Percentiles rank a stretch among this genome's conserved stretches.
Conservation (phyloP, 2,113 vertebrate genomes). For the Gallinago media region DNA sequence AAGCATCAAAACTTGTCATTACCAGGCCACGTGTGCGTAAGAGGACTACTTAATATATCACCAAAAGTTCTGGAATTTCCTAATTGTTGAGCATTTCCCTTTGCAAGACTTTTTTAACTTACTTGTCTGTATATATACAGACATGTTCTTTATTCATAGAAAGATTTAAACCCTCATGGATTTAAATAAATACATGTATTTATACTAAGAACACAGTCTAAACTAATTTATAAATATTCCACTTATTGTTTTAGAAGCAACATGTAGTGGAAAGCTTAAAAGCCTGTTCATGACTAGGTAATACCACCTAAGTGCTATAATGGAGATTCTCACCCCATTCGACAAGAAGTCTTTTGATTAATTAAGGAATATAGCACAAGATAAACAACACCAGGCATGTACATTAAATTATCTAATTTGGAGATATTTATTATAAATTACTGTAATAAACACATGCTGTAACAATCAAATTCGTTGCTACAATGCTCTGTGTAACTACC, state of each 20-base stretch:
- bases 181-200: neutral
- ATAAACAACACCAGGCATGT: neutral
- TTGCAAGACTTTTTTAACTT: neutral
- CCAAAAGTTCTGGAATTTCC: neutral
- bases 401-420: constrained; percentile 10
- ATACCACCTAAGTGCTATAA: neutral
- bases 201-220: neutral
- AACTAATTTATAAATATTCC: neutral
- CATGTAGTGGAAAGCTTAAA: neutral
- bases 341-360: neutral
- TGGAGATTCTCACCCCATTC: neutral
- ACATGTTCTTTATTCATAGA: neutral
- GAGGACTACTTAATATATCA: neutral
- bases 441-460: neutral
- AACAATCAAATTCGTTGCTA: neutral
- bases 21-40: neutral
- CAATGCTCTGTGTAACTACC: neutral
- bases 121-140: neutral
- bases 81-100: neutral
- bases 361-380: constrained; percentile 21
- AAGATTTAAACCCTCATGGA: neutral
- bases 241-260: constrained; percentile 21
- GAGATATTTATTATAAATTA: constrained; percentile 24
- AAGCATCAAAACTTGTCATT: neutral
- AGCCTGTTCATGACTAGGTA: neutral